Evolutionary conservation across 1,140 invertebrate species (phyloP), one percentile per base, ranked within the genome.

Genomic region (Harpegnathos saltator): DNA sequence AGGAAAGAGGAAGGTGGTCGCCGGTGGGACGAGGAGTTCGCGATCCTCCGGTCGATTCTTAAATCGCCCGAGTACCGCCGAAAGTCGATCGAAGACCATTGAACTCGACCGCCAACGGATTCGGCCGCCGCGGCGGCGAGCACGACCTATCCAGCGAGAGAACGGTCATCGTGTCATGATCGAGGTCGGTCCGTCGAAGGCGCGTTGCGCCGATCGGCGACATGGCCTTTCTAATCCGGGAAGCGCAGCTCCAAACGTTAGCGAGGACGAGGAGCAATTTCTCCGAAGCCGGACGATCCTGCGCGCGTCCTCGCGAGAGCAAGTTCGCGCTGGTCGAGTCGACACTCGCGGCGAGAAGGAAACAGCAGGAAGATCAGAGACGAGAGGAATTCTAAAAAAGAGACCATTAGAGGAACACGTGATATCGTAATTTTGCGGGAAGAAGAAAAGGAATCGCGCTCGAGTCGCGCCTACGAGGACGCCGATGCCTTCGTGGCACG

Each of bases 31-130:
- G 80, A 83, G 68, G 61, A 85, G 71, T 87, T 73, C 83, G 87
- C 86, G 73, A 85, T 65, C 62, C 73, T 85, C 48, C 56, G 44
- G 59, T 58, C 52, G 84, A 80, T 80, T 72, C 59, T 63, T 62
- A 26, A 50, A 80, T 80, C 33, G 58, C 11, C 22, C 15, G 54
- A n/a, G 44, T 68, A 26, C 17, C 56, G 56, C 58, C 78, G 68
- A 85, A 88, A 89, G 83, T 63, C 84, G 63, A 73, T 22, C 80
- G 56, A 77, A 78, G 83, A 88, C 75, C 84, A 48, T 82, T 86
- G 78, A 83, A 85, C 75, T 62, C 74, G 3, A 14, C 15, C 54
- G 54, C 50, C n/a, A 66, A 75, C 26, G 59, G 22, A 26, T 84
- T 89, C 74, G 26, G 73, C 24, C n/a, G 71, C 17, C 71, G 59